phyloP scores from a whole-genome alignment of 2,797 vertebrate species.

The Hoplostethus mediterraneus region DNA sequence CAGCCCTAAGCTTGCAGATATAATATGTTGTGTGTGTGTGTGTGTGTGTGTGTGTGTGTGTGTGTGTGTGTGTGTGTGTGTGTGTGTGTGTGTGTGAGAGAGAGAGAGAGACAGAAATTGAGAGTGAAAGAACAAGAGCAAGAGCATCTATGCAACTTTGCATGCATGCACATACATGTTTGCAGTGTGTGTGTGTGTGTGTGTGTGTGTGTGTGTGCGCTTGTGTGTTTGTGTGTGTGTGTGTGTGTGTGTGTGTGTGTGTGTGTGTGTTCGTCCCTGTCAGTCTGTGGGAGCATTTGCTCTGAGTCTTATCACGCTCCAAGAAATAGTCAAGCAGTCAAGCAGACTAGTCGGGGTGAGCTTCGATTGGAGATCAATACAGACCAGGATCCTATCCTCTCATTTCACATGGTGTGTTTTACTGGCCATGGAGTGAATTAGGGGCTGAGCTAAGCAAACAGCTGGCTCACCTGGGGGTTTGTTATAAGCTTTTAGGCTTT shows the following conservation, averaged over 20 bases:
- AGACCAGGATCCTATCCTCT: conserved; percentile 53
- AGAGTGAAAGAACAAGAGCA: conserved; percentile 17
- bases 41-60: conserved; percentile 49
- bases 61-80: conserved; percentile 43
- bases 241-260: conserved; percentile 15
- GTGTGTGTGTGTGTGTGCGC: conserved; percentile 19
- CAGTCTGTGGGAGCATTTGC: conserved; percentile 35
- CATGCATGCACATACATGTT: conserved; percentile 11
- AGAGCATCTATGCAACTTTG: conserved; percentile 22
- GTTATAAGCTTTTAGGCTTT: conserved; percentile 73
- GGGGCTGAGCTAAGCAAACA: conserved; percentile 72
- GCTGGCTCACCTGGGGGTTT: conserved; percentile 71
- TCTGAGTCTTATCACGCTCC: conserved; percentile 42
- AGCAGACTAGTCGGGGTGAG: conserved; percentile 40
- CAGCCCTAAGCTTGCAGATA: conserved; percentile 64
- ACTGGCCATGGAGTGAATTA: conserved; percentile 69
- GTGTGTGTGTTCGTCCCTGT: conserved; percentile 12
- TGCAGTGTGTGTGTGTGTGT: conserved; percentile 26
- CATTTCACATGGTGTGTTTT: conserved; percentile 72
- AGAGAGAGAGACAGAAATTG: neutral
- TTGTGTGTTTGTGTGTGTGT: conserved; percentile 19
- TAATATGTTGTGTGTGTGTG: conserved; percentile 58
- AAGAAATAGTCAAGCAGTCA: conserved; percentile 60
- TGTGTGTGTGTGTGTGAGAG: conserved; percentile 29
- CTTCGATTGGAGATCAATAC: conserved; percentile 72